phyloP scores from a whole-genome alignment of 2,113 vertebrate genomes.

The Alces alces region DNA sequence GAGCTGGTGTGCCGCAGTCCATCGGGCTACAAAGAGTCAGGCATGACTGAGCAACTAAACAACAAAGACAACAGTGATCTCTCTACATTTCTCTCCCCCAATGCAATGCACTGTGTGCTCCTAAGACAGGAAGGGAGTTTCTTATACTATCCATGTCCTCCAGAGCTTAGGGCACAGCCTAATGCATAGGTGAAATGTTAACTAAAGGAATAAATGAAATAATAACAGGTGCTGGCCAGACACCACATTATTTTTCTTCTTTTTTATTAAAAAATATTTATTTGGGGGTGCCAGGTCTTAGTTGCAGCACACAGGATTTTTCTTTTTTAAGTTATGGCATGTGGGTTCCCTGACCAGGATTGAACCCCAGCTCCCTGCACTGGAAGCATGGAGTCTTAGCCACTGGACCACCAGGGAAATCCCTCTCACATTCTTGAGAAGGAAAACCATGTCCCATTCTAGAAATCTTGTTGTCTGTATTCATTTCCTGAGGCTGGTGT shows the following conservation, averaged over 20 bases:
- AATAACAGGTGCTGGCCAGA: neutral
- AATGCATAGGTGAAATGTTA: neutral
- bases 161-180: neutral
- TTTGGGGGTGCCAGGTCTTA: neutral
- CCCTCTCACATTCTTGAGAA: neutral
- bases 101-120: neutral
- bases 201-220: neutral
- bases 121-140: neutral
- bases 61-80: neutral
- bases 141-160: neutral
- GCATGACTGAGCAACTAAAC: neutral
- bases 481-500: neutral
- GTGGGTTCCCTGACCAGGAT: neutral
- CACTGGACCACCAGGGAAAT: neutral
- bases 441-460: neutral
- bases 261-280: neutral
- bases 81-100: neutral
- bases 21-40: neutral
- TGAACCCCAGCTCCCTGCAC: neutral
- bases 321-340: neutral
- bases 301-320: neutral
- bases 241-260: neutral
- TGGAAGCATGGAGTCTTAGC: neutral
- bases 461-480: neutral
- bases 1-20: neutral